Percentiles rank a stretch among this genome's conserved stretches.
These are phyloP conservation scores for Drosophila sucinea DNA, from an alignment of 1,140 invertebrate genomes.

Conservation along the genomic window DNA sequence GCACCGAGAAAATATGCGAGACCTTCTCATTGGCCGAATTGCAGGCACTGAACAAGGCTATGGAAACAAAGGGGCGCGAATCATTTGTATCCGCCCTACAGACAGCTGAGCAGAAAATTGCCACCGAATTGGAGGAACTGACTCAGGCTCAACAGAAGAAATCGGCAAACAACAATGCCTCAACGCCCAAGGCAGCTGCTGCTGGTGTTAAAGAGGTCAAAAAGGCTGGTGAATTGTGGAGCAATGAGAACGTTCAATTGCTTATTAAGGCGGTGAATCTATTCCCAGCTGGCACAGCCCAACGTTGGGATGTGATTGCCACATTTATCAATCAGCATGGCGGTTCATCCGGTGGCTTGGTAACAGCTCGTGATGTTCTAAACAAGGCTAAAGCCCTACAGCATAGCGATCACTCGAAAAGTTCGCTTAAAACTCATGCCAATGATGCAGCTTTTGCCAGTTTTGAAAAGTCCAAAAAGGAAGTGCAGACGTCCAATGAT, in stretches of 20 bases:
- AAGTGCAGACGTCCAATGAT: constrained; percentile 79
- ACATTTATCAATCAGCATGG: constrained; percentile 97
- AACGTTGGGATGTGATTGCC: constrained; percentile 98
- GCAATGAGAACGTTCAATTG: constrained; percentile 91
- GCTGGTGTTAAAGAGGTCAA: constrained; percentile 83
- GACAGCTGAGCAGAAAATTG: constrained; percentile 89
- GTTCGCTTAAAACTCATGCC: constrained; percentile 91
- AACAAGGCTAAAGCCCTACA: constrained; percentile 97
- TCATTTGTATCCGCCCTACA: constrained; percentile 87
- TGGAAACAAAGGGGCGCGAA: constrained; percentile 87
- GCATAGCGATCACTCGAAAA: constrained; percentile 94
- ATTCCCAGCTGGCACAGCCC: constrained; percentile 97
- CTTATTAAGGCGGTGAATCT: constrained; percentile 98
- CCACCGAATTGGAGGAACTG: constrained; percentile 88
- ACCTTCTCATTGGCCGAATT: constrained; percentile 88
- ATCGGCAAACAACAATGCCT: constrained; percentile 17
- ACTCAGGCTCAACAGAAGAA: constrained; percentile 76
- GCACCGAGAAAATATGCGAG: constrained; percentile 95
- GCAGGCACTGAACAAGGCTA: constrained; percentile 89
- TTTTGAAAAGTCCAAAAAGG: constrained; percentile 94
- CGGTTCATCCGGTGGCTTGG: constrained; percentile 73
- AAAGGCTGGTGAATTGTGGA: constrained; percentile 87
- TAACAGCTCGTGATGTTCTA: constrained; percentile 95
- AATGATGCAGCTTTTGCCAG: constrained; percentile 96
- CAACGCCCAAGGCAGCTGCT: constrained; percentile 63